Evolutionary conservation across 1,140 invertebrate genomes (phyloP).

Genomic region (Drosophila tsacasi): DNA sequence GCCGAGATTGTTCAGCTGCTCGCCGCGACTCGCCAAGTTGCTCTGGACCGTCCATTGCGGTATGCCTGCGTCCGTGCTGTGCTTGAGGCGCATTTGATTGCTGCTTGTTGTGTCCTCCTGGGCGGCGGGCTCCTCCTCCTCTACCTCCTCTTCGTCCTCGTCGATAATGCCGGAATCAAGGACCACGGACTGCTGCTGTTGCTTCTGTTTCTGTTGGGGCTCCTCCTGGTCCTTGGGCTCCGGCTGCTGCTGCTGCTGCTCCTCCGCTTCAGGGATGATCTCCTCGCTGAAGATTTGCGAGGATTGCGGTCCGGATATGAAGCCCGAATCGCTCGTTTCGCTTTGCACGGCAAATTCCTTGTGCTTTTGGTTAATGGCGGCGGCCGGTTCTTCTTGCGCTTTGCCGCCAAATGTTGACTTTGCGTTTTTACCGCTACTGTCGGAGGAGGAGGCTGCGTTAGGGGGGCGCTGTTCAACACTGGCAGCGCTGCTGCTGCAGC

Average conservation of each 20-base stretch:
- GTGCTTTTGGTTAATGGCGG: slow-evolving; percentile 63
- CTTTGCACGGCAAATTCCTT: slow-evolving; percentile 80
- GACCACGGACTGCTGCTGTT: slow-evolving; percentile 33
- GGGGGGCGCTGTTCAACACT: slow-evolving; percentile 68
- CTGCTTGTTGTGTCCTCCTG: slow-evolving; percentile 33
- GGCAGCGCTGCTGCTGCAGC: slow-evolving; percentile 47
- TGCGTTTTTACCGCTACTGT: slow-evolving; percentile 68
- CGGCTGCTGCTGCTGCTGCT: slow-evolving; percentile 18
- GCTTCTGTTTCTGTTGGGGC: slow-evolving; percentile 15
- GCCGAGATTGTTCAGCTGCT: slow-evolving; percentile 66
- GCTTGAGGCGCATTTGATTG: slow-evolving; percentile 67
- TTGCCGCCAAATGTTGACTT: slow-evolving; percentile 74
- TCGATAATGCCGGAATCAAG: slow-evolving; percentile 77
- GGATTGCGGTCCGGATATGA: slow-evolving; percentile 81
- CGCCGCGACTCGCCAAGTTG: slow-evolving; percentile 47
- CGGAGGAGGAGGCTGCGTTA: slow-evolving; percentile 28
- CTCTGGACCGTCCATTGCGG: slow-evolving; percentile 69
- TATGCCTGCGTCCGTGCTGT: slow-evolving; percentile 61
- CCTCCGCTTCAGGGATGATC: slow-evolving; percentile 38
- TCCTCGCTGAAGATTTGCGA: slow-evolving; percentile 70
- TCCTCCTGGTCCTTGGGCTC: slow-evolving; percentile 21
- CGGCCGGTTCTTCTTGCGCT: slow-evolving; percentile 46
- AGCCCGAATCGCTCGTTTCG: slow-evolving; percentile 85
- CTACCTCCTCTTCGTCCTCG: slow-evolving; percentile 60
- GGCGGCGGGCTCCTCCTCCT: slow-evolving; percentile 36